phyloP scores from a whole-genome alignment of 2,888 invertebrate genomes.

The Ariolimax columbianus region DNA sequence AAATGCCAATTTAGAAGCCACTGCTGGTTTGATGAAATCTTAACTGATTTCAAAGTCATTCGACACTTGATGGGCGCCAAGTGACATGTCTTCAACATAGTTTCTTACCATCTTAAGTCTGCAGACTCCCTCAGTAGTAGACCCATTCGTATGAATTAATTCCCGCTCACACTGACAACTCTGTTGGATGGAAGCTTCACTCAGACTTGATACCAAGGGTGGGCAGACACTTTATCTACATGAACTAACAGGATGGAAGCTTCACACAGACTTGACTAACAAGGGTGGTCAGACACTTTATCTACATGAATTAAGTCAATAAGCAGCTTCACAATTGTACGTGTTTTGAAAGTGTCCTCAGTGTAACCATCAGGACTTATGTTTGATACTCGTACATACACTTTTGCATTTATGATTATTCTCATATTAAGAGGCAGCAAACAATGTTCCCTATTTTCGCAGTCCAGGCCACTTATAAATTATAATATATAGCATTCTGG shows the following conservation, averaged over 20 bases:
- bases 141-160: too few relatives aligned
- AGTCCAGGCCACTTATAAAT: neutral
- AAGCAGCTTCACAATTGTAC: neutral
- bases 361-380: neutral
- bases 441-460: neutral
- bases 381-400: constrained; percentile 19
- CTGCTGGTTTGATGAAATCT: too few relatives aligned
- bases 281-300: neutral
- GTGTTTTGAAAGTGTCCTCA: neutral
- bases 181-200: too few relatives aligned
- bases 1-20: too few relatives aligned
- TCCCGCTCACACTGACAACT: too few relatives aligned
- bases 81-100: too few relatives aligned
- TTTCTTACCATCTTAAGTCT: too few relatives aligned
- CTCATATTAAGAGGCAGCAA: constrained; percentile 41
- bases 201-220: too few relatives aligned
- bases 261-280: neutral
- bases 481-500: neutral
- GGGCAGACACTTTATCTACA: too few relatives aligned
- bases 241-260: neutral
- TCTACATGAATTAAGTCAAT: neutral
- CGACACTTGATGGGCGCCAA: too few relatives aligned
- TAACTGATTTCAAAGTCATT: too few relatives aligned
- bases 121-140: too few relatives aligned
- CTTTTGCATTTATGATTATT: constrained; percentile 44